These are phyloP conservation scores for Hemithea aestivaria DNA, from an alignment of 2,888 invertebrate species.

Conservation along the genomic window DNA sequence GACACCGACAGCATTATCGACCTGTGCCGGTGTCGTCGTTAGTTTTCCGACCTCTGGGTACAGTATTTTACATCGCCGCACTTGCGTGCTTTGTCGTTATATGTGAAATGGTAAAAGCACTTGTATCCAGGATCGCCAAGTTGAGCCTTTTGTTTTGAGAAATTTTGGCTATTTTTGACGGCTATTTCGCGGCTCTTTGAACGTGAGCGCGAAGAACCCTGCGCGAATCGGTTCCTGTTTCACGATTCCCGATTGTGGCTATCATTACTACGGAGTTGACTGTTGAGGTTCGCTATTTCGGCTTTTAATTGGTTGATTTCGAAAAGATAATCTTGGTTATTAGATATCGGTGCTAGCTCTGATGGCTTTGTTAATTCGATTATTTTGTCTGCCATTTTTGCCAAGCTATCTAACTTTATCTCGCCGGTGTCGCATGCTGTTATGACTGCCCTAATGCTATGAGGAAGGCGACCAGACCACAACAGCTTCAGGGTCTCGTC, in stretches of 20 bases:
- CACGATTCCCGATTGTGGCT: too few species aligned
- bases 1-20: constrained; percentile 4
- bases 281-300: constrained; percentile 1
- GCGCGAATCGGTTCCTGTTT: background rate
- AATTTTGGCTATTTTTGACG: too few species aligned
- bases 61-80: constrained; percentile 7
- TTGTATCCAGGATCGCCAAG: constrained; percentile 2
- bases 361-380: background rate
- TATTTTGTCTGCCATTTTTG: constrained; percentile 5
- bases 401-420: constrained; percentile 3
- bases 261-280: background rate
- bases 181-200: background rate
- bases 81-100: constrained; percentile 7
- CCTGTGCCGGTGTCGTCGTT: constrained; percentile 7
- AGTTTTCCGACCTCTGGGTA: constrained; percentile 16
- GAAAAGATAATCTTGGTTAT: too few species aligned
- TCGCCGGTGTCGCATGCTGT: too few species aligned
- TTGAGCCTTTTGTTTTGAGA: background rate
- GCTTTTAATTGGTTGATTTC: too few species aligned
- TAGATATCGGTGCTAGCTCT: too few species aligned
- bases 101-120: constrained; percentile 12
- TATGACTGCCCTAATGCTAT: too few species aligned
- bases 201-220: background rate
- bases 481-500: too few species aligned
- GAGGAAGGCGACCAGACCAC: too few species aligned